Evolutionary conservation across 2,113 vertebrate species (phyloP).

Genomic region (Labeo rohita): DNA sequence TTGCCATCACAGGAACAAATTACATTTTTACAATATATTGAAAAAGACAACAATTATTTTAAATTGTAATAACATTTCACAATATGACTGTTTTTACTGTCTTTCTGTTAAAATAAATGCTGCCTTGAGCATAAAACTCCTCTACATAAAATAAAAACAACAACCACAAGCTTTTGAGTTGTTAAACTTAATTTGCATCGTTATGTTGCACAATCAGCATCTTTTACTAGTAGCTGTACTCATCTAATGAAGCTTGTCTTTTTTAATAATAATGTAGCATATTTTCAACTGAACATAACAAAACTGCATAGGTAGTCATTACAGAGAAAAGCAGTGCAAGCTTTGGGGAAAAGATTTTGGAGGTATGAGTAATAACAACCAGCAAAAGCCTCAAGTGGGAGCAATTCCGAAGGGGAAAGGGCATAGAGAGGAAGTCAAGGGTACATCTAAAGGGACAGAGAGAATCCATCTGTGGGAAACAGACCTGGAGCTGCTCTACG

Average conservation of each 20-base stretch:
- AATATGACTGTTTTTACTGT: neutral
- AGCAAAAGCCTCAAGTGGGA: constrained; percentile 22
- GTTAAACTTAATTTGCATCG: neutral
- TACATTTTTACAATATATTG: neutral
- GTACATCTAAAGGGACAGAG: constrained; percentile 30
- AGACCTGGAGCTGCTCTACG: constrained; percentile 30
- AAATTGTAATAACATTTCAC: neutral
- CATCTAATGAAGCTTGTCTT: neutral
- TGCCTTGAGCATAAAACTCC: neutral
- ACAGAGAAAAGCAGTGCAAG: neutral
- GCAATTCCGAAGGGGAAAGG: constrained; percentile 36
- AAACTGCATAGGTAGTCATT: neutral
- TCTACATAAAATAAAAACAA: neutral
- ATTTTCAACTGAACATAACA: neutral
- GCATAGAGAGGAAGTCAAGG: neutral
- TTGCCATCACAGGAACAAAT: neutral
- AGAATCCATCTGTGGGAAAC: constrained; percentile 32
- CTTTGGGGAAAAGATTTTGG: neutral
- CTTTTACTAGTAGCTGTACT: neutral
- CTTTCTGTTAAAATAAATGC: neutral
- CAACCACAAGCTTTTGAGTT: neutral
- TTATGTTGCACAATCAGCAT: neutral
- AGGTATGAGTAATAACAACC: constrained; percentile 2
- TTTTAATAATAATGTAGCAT: neutral
- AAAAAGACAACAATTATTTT: neutral